These are phyloP conservation scores for Lophius piscatorius DNA, from an alignment of 2,113 vertebrate species.

Conservation along the genomic window DNA sequence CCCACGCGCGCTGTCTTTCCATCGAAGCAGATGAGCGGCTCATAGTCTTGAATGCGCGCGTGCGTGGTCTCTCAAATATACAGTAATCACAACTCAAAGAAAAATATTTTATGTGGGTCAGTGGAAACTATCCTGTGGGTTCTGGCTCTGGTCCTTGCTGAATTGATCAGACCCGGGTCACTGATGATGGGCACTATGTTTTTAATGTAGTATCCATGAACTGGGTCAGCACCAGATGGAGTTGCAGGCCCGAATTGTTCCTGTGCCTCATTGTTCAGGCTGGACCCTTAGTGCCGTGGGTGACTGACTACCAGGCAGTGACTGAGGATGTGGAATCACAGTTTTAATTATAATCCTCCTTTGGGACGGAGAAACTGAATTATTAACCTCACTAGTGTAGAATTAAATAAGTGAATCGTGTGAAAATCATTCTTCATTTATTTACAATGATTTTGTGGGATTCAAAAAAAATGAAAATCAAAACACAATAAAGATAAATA, in stretches of 20 bases:
- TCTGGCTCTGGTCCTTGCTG: slow-evolving; percentile 2
- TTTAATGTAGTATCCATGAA: slow-evolving; percentile 31
- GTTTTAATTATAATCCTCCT: too few species aligned
- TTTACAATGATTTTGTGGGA: too few species aligned
- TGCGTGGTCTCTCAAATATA: too few species aligned
- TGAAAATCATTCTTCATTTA: too few species aligned
- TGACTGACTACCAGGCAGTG: slow-evolving; percentile 19
- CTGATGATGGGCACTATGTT: slow-evolving; percentile 26
- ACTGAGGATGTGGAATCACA: slow-evolving; percentile 2
- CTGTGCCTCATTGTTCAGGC: slow-evolving; percentile 50
- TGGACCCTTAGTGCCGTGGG: slow-evolving; percentile 21
- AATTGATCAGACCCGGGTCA: slow-evolving; percentile 2
- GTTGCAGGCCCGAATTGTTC: slow-evolving; percentile 24
- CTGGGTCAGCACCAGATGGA: slow-evolving; percentile 57
- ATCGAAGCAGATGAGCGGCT: too few species aligned
- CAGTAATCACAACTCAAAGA: neutral
- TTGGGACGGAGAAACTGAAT: too few species aligned
- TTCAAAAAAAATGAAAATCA: neutral
- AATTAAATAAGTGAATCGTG: neutral
- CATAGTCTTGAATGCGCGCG: too few species aligned
- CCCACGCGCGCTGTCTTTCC: too few species aligned
- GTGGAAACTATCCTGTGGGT: neutral
- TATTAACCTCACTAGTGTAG: neutral
- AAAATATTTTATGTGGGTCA: slow-evolving; percentile 13
- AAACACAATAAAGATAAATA: slow-evolving; percentile 8